Evolutionary conservation across 2,888 invertebrate genomes (phyloP).

Genomic region (Chalcosyrphus nemorum): DNA sequence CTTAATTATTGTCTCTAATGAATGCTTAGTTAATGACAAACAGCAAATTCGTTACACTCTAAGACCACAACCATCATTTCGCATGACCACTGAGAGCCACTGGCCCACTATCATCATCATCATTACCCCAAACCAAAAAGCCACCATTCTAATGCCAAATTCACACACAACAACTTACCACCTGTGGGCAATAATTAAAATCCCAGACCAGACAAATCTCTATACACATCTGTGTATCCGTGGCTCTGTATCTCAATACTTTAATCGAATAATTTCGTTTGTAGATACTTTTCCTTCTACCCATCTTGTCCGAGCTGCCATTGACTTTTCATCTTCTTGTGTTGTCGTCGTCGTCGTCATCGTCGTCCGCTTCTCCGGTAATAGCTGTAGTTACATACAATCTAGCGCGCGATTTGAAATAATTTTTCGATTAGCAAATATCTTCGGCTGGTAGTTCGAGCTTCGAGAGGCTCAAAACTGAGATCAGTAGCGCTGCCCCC

Average conservation of each 20-base stretch:
- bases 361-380: not conserved
- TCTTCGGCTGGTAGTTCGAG: slow-evolving; percentile 12
- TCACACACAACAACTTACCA: slow-evolving; percentile 31
- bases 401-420: slow-evolving; percentile 60
- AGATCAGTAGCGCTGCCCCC: not conserved
- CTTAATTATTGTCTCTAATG: not conserved
- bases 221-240: slow-evolving; percentile 23
- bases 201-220: slow-evolving; percentile 24
- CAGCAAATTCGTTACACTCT: not conserved
- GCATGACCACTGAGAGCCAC: slow-evolving; percentile 7
- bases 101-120: slow-evolving; percentile 40
- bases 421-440: slow-evolving; percentile 58
- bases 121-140: slow-evolving; percentile 8
- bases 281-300: not conserved
- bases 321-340: slow-evolving; percentile 38
- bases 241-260: slow-evolving; percentile 3
- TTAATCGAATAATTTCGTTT: slow-evolving; percentile 25
- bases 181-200: slow-evolving; percentile 69
- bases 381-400: slow-evolving; percentile 22
- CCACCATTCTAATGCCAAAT: slow-evolving; percentile 61
- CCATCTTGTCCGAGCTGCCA: slow-evolving; percentile 26
- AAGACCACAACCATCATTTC: slow-evolving; percentile 20
- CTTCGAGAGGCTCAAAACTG: not conserved
- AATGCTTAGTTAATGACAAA: not conserved
- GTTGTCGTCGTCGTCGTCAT: not conserved